These are phyloP conservation scores for Semnornis frantzii DNA, from an alignment of 2,113 vertebrate species.

Conservation along the genomic window DNA sequence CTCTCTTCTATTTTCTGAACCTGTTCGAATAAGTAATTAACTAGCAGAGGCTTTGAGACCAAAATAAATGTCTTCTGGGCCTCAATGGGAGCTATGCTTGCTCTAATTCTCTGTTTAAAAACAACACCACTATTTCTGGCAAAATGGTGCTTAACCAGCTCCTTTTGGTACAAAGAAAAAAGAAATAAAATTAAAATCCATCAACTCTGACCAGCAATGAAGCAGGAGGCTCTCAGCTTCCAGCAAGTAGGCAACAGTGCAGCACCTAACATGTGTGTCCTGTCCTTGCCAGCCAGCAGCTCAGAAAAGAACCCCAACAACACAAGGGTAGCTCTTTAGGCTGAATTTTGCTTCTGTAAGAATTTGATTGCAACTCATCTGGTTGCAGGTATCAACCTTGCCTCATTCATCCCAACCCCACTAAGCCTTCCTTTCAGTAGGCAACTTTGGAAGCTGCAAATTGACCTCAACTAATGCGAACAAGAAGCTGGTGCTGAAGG, in stretches of 20 bases:
- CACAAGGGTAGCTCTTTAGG: neutral
- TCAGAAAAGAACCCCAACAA: neutral
- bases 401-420: neutral
- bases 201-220: neutral
- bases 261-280: accelerated
- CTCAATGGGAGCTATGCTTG: neutral
- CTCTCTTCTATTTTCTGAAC: neutral
- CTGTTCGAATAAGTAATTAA: neutral
- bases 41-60: neutral
- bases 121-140: neutral
- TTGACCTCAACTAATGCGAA: slow-evolving; percentile 25
- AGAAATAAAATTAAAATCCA: neutral
- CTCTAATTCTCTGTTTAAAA: neutral
- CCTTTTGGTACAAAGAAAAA: neutral
- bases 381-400: neutral
- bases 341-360: neutral
- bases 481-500: neutral
- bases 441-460: neutral
- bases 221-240: neutral
- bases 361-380: slow-evolving; percentile 9
- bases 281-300: neutral
- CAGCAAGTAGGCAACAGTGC: neutral
- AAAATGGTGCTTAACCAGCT: neutral
- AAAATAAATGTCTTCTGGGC: neutral
- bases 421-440: slow-evolving; percentile 46